A percentile compares a stretch with the other conserved stretches of the same genome.
phyloP scores from a whole-genome alignment of 2,113 vertebrate genomes.

The Hyaena hyaena region DNA sequence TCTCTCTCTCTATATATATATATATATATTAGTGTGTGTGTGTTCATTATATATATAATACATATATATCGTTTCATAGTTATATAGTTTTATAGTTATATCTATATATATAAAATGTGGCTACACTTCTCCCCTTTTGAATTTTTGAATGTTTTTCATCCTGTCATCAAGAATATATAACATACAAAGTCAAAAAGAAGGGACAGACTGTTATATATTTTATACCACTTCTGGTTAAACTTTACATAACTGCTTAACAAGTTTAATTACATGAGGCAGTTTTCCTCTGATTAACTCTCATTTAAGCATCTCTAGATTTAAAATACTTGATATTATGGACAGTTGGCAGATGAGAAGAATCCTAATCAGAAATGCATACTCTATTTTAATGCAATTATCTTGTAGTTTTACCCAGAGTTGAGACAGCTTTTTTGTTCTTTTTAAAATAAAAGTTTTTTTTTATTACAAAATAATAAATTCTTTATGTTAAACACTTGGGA shows the following conservation, averaged over 20 bases:
- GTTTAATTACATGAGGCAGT: conserved; percentile 12
- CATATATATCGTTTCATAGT: no score
- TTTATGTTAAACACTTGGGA: background rate
- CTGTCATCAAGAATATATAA: conserved; percentile 39
- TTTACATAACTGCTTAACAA: background rate
- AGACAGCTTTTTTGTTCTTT: conserved; percentile 46
- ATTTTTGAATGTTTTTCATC: background rate
- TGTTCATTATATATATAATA: background rate
- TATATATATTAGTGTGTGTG: background rate
- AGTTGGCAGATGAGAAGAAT: conserved; percentile 17
- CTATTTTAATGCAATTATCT: conserved; percentile 35
- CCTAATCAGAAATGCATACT: background rate
- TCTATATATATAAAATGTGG: background rate
- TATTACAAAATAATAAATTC: conserved; percentile 39
- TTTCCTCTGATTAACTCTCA: conserved; percentile 39
- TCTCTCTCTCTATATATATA: no score
- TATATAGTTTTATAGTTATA: no score
- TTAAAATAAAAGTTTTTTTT: background rate
- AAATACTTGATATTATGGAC: conserved; percentile 18
- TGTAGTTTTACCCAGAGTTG: conserved; percentile 9
- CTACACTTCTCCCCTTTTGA: background rate
- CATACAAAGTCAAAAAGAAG: conserved; percentile 15
- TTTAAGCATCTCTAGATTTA: conserved; percentile 49
- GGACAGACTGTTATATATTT: background rate
- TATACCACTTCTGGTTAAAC: background rate